Conservation (phyloP, 1,140 invertebrate genomes). For the Homarus americanus region DNA sequence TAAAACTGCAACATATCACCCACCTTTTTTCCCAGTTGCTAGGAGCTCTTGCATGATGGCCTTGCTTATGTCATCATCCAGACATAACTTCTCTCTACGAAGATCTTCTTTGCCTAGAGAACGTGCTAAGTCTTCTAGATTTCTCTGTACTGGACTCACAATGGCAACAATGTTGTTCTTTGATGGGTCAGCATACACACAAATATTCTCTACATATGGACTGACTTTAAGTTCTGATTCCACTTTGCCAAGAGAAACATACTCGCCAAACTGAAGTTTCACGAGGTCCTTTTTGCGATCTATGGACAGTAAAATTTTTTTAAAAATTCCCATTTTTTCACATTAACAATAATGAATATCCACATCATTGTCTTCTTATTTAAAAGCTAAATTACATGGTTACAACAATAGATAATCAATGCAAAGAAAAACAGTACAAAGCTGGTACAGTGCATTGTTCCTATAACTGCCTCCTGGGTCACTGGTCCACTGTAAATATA, state of each 20-base stretch:
- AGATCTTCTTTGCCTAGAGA: constrained; percentile 82
- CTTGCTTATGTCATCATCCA: constrained; percentile 84
- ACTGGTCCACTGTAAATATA: too few species aligned
- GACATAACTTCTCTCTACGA: constrained; percentile 87
- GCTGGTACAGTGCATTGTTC: too few species aligned
- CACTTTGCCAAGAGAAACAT: constrained; percentile 95
- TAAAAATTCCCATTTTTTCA: neutral
- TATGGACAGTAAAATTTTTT: constrained; percentile 76
- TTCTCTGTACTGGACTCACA: constrained; percentile 79
- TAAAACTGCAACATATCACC: constrained; percentile 75
- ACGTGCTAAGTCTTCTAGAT: constrained; percentile 84
- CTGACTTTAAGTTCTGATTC: constrained; percentile 92
- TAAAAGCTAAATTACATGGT: too few species aligned
- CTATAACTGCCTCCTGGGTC: neutral
- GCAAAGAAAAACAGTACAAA: too few species aligned
- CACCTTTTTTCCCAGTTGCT: constrained; percentile 91
- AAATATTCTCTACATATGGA: constrained; percentile 97
- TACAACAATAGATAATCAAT: too few species aligned
- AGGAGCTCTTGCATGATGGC: constrained; percentile 88
- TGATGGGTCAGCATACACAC: constrained; percentile 92
- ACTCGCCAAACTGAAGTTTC: constrained; percentile 98
- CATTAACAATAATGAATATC: too few species aligned
- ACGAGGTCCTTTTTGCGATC: constrained; percentile 99
- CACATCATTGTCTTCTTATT: too few species aligned
- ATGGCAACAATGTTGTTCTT: constrained; percentile 93